Evolutionary conservation across 2,113 vertebrate species (phyloP).

Genomic region (Agelaius tricolor): DNA sequence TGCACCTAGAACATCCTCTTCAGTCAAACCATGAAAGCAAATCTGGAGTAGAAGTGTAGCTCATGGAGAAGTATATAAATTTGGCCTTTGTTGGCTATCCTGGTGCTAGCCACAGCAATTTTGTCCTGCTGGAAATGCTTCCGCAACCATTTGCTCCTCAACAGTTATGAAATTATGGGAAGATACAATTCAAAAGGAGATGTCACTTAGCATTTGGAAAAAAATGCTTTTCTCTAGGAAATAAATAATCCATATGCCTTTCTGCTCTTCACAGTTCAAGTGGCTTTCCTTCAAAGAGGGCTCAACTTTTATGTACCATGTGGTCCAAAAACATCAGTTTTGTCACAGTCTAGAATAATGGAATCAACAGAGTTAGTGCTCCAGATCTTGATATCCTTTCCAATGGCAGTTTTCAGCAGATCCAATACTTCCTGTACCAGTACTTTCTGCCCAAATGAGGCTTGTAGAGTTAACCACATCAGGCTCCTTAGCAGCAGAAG

Average conservation of each 20-base stretch:
- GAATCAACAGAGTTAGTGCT: not conserved
- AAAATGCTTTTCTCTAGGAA: not conserved
- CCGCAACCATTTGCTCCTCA: not conserved
- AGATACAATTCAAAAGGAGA: not conserved
- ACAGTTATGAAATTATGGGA: not conserved
- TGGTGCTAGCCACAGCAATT: not conserved
- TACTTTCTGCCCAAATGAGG: not conserved
- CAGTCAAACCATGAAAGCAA: not conserved
- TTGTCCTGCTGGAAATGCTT: not conserved
- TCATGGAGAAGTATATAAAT: not conserved
- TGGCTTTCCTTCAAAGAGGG: not conserved
- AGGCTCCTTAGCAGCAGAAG: not conserved
- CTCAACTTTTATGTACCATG: not conserved
- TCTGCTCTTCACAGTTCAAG: not conserved
- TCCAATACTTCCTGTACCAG: not conserved
- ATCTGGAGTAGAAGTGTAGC: not conserved
- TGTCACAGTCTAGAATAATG: not conserved
- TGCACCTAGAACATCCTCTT: not conserved
- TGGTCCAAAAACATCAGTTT: not conserved
- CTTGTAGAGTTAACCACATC: not conserved
- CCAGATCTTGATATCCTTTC: not conserved
- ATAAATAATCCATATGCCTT: not conserved
- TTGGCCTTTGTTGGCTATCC: not conserved
- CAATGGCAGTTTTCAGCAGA: not conserved
- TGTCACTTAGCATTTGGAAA: not conserved